phyloP scores from a whole-genome alignment of 2,113 vertebrate species.

The Formicarius rufipectus region DNA sequence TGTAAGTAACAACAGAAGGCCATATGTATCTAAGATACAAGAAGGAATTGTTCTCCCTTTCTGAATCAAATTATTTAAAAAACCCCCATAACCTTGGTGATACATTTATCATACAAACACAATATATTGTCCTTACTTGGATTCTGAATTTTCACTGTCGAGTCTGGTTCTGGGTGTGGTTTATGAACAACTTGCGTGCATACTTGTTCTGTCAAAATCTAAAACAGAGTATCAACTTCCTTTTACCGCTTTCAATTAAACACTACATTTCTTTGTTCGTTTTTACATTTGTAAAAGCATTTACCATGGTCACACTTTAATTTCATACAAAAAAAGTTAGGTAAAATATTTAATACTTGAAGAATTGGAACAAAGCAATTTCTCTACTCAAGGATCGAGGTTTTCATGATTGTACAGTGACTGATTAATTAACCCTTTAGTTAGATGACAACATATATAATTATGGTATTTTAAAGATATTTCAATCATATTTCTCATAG shows the following conservation, averaged over 20 bases:
- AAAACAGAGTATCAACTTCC: conserved; percentile 31
- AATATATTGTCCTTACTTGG: conserved; percentile 85
- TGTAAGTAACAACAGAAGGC: background rate
- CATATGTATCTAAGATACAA: background rate
- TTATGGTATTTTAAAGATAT: background rate
- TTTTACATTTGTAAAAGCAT: background rate
- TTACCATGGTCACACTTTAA: background rate
- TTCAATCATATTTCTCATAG: background rate
- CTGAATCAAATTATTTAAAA: background rate
- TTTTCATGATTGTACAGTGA: background rate
- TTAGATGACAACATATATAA: background rate
- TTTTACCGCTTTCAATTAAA: background rate
- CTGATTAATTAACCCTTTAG: background rate
- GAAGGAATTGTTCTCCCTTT: background rate
- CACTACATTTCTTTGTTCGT: background rate
- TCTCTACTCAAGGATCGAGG: background rate
- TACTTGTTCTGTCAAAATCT: conserved; percentile 99
- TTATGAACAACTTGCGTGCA: conserved; percentile 99
- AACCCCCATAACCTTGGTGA: background rate
- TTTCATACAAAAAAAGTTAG: background rate
- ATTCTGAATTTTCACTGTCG: conserved; percentile 99
- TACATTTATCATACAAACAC: background rate
- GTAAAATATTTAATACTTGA: background rate
- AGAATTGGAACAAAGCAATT: background rate
- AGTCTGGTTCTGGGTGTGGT: conserved; percentile 96